Evolutionary conservation across 1,140 invertebrate species (phyloP), one percentile per base, ranked within the genome.

Genomic region (Apis cerana): DNA sequence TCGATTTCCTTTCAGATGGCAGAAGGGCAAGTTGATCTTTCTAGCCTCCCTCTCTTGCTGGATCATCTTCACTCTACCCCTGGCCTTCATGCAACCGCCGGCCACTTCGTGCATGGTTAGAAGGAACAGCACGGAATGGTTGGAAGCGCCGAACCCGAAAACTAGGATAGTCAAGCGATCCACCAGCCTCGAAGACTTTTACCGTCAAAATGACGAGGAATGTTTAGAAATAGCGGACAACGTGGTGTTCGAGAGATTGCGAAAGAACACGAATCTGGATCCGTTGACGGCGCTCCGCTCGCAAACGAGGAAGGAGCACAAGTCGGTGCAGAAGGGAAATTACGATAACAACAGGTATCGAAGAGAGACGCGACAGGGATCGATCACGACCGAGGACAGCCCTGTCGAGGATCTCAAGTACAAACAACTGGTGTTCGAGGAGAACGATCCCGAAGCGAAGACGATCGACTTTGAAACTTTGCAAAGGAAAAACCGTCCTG

Each of bases 51-150:
- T 99, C 19, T 96, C 97, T 9, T 98, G 97, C 76, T 99, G 99
- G 98, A 98, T 99, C 52, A 95, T 99, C 19, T 99, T 99, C 94
- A 99, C 99, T 12, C 95, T 99, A 70, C 98, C 98, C 0, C 93
- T 99, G 84, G 98, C 98, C 50, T 99, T 99, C 91, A 97, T 99
- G 79, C 97, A 99, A 90, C 99, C 99, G 1, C 96, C 97, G 13
- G 97, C 98, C 1, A 97, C 98, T 21, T 97, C 97, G 12, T 99
- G 99, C 92, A 95, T 98, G 86, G 94, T 97, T 56, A 94, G 95
- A 5, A 94, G 95, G 69, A 99, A 99, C 94, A 94, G 95, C 33
- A 95, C 96, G 56, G 95, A 94, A 82, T 92, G 82, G 15, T 43
- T 97, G 23, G 89, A 85, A 56, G 80, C 90, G 9, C 91, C 92